Conservation (phyloP, 2,888 invertebrate species). For the Tridacna crocea region DNA sequence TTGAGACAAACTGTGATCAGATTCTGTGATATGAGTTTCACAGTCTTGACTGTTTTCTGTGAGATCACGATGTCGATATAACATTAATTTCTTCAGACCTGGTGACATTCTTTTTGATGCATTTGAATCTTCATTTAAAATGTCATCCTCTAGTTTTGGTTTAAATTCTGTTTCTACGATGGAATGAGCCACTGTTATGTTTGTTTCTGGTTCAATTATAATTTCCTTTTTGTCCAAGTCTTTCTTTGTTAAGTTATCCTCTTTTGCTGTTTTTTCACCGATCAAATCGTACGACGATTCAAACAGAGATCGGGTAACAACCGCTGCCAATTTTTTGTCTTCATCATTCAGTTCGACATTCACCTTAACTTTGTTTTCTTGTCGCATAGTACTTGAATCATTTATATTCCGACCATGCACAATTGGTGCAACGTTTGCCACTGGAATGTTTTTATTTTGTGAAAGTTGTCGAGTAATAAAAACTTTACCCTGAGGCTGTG, state of each 20-base stretch:
- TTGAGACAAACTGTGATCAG: constrained; percentile 11
- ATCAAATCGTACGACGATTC: constrained; percentile 3
- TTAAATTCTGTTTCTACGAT: constrained; percentile 13
- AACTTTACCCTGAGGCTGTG: constrained; percentile 56
- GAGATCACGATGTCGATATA: constrained; percentile 46
- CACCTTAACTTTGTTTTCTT: constrained; percentile 32
- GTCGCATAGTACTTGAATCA: constrained; percentile 24
- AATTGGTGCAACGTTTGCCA: constrained; percentile 77
- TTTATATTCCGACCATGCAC: constrained; percentile 61
- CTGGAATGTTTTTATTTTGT: constrained; percentile 73
- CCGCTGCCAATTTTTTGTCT: constrained; percentile 53
- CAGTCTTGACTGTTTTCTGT: constrained; percentile 30
- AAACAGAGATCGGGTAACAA: constrained; percentile 49
- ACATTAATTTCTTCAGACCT: constrained; percentile 46
- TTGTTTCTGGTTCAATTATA: constrained; percentile 29
- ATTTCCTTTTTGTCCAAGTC: constrained; percentile 32
- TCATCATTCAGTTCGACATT: constrained; percentile 49
- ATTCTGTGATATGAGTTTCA: not conserved
- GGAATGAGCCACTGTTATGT: constrained; percentile 25
- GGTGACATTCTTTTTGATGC: constrained; percentile 51
- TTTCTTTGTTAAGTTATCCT: not conserved
- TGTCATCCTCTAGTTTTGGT: constrained; percentile 16
- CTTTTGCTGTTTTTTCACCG: not conserved
- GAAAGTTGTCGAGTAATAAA: constrained; percentile 57
- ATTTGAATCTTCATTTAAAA: constrained; percentile 51